A percentile compares a stretch with the other conserved stretches of the same genome.
Evolutionary conservation across 2,113 vertebrate genomes (phyloP).

Genomic region (Ptychochromis oligacanthus): DNA sequence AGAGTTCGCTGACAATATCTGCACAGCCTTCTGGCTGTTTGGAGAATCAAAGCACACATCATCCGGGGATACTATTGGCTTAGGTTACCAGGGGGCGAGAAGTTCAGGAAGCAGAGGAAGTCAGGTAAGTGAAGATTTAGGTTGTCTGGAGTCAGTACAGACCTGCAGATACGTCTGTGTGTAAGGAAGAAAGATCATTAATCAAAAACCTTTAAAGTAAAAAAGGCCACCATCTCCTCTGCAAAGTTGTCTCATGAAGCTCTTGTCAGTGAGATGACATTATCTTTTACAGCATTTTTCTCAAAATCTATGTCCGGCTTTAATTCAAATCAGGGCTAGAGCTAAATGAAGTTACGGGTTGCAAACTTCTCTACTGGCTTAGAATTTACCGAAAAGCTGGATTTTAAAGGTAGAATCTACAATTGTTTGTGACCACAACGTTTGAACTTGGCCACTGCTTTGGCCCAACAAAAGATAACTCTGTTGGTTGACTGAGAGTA

Average conservation of each 20-base stretch:
- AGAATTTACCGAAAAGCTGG: background rate
- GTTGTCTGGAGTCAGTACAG: background rate
- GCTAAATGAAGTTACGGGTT: background rate
- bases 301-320: background rate
- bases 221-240: background rate
- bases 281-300: background rate
- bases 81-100: background rate
- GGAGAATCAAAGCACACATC: slow-evolving; percentile 55
- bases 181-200: slow-evolving; percentile 6
- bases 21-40: slow-evolving; percentile 60
- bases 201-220: slow-evolving; percentile 17
- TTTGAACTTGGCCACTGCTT: background rate
- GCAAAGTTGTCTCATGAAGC: background rate
- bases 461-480: background rate
- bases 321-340: background rate
- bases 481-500: background rate
- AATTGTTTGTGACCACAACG: background rate
- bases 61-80: slow-evolving; percentile 28
- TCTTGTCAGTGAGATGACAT: slow-evolving; percentile 13
- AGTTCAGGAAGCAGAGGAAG: slow-evolving; percentile 20
- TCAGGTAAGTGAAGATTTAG: slow-evolving; percentile 3
- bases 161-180: background rate
- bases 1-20: slow-evolving; percentile 58
- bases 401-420: background rate
- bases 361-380: background rate